A percentile compares a stretch with the other conserved stretches of the same genome.
Evolutionary conservation across 2,113 vertebrate genomes (phyloP).

Genomic region (Myrmecophaga tridactyla): DNA sequence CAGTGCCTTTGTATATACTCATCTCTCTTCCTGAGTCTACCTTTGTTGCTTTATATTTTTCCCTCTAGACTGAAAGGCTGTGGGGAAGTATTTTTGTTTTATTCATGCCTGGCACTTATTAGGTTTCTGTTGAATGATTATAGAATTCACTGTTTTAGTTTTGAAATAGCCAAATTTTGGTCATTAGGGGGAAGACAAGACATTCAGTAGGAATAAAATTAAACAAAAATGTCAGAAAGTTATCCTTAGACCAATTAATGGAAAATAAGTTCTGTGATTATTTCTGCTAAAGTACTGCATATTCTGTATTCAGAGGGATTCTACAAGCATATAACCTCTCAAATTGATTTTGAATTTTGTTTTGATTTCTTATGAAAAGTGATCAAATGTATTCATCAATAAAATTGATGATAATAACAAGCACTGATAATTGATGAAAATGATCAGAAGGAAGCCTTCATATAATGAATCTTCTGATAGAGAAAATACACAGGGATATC

Average conservation of each 20-base stretch:
- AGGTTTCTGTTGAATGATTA: background rate
- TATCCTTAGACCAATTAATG: background rate
- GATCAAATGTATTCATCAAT: background rate
- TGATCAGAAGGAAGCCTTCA: background rate
- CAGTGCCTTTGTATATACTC: too few species aligned
- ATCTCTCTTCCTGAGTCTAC: background rate
- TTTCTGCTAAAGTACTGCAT: background rate
- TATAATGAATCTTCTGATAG: background rate
- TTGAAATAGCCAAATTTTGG: background rate
- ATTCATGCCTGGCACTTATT: background rate
- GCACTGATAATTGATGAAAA: too few species aligned
- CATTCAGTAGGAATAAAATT: background rate
- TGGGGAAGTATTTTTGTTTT: background rate
- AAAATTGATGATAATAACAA: too few species aligned
- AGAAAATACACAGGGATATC: background rate
- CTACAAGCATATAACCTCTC: background rate
- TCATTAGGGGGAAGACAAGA: background rate
- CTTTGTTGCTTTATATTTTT: background rate
- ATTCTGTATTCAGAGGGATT: background rate
- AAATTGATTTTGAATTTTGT: background rate
- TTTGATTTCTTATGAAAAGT: background rate
- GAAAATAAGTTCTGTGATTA: background rate
- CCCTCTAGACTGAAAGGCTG: fast-evolving
- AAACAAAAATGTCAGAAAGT: background rate
- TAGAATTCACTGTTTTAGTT: background rate